Conservation (phyloP, 2,797 vertebrate species). For the Micromesistius poutassou region DNA sequence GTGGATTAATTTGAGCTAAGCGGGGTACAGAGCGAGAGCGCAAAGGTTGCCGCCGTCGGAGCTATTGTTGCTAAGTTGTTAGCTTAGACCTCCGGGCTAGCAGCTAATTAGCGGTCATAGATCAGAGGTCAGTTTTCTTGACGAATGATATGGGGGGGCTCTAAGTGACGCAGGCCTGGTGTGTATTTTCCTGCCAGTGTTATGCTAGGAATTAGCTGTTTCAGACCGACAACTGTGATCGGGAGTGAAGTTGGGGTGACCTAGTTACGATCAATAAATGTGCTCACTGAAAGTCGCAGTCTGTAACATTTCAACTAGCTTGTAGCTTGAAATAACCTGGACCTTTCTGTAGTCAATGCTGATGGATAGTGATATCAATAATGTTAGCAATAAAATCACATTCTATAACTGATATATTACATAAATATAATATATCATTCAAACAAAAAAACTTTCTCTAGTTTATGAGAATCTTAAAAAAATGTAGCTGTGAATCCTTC, state of each 20-base stretch:
- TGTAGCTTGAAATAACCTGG: too few species aligned
- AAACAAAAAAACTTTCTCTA: too few species aligned
- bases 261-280: neutral
- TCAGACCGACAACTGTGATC: too few species aligned
- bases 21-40: neutral
- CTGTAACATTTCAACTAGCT: too few species aligned
- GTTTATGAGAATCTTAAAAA: too few species aligned
- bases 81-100: neutral
- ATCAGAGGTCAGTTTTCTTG: neutral
- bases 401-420: too few species aligned
- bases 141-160: neutral
- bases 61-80: neutral
- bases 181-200: neutral
- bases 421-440: too few species aligned
- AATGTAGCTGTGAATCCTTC: too few species aligned
- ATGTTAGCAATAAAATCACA: too few species aligned
- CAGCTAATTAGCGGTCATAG: neutral
- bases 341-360: too few species aligned
- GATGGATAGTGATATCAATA: too few species aligned
- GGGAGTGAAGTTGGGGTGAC: neutral
- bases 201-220: neutral
- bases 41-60: neutral
- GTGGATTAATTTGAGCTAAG: neutral
- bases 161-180: neutral
- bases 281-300: too few species aligned